Base-by-base conservation (phyloP, 1,140 invertebrate species). In the Subanguina moxae region DNA sequence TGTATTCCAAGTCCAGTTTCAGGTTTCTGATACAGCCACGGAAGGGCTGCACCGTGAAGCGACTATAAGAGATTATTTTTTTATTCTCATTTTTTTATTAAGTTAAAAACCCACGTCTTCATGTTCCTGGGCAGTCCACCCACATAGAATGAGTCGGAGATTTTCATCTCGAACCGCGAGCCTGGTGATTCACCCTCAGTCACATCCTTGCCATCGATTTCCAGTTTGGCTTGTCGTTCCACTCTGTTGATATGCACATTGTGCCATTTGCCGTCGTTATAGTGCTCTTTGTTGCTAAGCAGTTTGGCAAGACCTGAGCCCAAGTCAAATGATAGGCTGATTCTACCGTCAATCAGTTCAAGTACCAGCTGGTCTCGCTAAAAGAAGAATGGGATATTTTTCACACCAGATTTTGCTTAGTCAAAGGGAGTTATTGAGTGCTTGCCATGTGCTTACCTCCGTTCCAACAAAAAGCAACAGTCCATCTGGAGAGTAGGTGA, bases 11-110 rank as follows among this genome's bases (percentile, higher is more conserved):
- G 11, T 88, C 87, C 57, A 97, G 89, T 23, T 87, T 85, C 0
- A 97, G 88, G 68, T 90, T 87, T 75, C 91, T 88, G 46, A 98
- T 90, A 80, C 94, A 98, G 1, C 94, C 94, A 77, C 94, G 92
- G 82, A 96, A 97, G 61, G 90, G 90, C 27, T 86, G 70, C 43
- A 83, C 83, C 9, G 83, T 82, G 9, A 86, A 83, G 66, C 82
- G 79, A 21, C 83, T 85, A 66, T 57, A 73, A 21, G 8, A 52
- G 17, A 15, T 25, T 52, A 57, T 27, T 73, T 42, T 11, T 45
- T 1, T 23, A 13, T 71, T 58, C 27, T 3, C n/a, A 61, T 48
- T 48, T 27, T 15, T 43, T 57, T 11, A 7, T 17, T 13, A 19
- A 25, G 5, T 57, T 65, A 21, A 71, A 42, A n/a, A 71, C 65